Conservation (phyloP, 2,888 invertebrate species). For the Calephelis perditalis region DNA sequence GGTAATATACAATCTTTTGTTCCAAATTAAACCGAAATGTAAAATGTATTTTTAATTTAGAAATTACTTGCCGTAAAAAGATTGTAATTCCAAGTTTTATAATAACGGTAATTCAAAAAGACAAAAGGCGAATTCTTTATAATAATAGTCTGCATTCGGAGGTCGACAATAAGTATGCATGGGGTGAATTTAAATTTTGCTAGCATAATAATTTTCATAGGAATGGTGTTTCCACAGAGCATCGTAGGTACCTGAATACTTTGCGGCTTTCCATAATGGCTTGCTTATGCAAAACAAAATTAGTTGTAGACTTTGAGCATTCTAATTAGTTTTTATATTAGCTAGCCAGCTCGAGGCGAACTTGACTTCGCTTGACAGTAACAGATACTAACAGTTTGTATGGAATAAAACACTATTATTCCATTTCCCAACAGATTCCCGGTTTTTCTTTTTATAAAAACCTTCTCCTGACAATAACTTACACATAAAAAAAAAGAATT, state of each 20-base stretch:
- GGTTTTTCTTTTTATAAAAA: no score
- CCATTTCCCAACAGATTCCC: no score
- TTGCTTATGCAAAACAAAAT: no score
- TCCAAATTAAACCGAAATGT: neutral
- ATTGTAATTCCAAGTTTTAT: neutral
- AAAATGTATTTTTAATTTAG: neutral
- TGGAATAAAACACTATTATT: no score
- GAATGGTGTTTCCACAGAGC: neutral
- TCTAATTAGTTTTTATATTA: no score
- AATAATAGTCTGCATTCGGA: constrained; percentile 6
- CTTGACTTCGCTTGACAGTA: no score
- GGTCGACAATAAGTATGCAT: constrained; percentile 15
- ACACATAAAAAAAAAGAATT: no score
- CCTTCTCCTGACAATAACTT: no score
- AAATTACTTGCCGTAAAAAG: neutral
- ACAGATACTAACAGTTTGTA: no score
- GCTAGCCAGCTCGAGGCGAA: no score
- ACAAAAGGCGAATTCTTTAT: constrained; percentile 10
- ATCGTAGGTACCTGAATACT: neutral
- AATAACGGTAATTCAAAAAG: neutral
- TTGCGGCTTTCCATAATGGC: neutral
- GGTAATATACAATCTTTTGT: neutral
- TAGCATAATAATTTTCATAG: constrained; percentile 17
- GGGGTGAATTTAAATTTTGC: constrained; percentile 15
- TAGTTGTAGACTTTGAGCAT: no score